A percentile compares a stretch with the other conserved stretches of the same genome.
These are phyloP conservation scores for Drosophila takahashii DNA, from an alignment of 1,140 invertebrate genomes.

Conservation along the genomic window DNA sequence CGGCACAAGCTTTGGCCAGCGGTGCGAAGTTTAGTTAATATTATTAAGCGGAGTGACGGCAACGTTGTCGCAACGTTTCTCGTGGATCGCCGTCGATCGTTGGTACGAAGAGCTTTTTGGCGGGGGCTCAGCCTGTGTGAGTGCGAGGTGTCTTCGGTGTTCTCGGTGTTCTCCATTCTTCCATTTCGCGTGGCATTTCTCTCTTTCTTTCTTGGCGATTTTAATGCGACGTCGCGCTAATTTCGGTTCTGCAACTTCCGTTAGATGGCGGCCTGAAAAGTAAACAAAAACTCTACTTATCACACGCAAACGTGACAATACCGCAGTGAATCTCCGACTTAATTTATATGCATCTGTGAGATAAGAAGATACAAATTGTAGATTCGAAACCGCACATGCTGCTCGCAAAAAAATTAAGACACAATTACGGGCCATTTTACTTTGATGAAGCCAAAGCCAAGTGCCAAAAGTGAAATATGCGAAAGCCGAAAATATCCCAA, in stretches of 20 bases:
- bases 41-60: conserved; percentile 74
- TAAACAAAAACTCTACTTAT: conserved; percentile 56
- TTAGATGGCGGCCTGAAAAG: conserved; percentile 54
- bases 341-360: conserved; percentile 20
- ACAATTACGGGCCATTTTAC: conserved; percentile 23
- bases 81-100: conserved; percentile 38
- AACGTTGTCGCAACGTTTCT: conserved; percentile 66
- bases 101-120: conserved; percentile 10
- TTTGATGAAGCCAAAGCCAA: conserved; percentile 22
- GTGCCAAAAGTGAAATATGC: conserved; percentile 20
- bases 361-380: conserved; percentile 23
- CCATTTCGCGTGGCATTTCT: conserved; percentile 61
- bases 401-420: not conserved
- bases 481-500: conserved; percentile 28
- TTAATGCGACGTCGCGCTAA: conserved; percentile 61
- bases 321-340: not conserved
- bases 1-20: conserved; percentile 51
- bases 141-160: conserved; percentile 44
- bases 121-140: conserved; percentile 26
- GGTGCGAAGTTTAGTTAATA: conserved; percentile 62
- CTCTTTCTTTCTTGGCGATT: conserved; percentile 24
- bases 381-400: not conserved
- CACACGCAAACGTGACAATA: conserved; percentile 52
- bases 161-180: conserved; percentile 35
- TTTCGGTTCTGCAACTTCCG: conserved; percentile 64